Evolutionary conservation across 1,140 invertebrate species (phyloP).

Genomic region (Anoplophora glabripennis): DNA sequence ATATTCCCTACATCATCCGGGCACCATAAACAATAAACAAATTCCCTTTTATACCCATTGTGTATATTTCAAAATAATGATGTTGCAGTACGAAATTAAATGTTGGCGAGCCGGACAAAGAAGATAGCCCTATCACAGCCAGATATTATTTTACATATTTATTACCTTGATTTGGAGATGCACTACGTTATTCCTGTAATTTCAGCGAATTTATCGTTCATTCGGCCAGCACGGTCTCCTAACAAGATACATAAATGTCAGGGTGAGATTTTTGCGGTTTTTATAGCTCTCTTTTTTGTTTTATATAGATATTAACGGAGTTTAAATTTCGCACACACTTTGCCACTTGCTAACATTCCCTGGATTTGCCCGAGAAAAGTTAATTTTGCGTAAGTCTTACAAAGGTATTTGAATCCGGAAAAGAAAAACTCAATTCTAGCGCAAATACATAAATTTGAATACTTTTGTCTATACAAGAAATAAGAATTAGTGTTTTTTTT

Average conservation of each 20-base stretch:
- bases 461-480: too few species aligned
- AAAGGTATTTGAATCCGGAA: too few species aligned
- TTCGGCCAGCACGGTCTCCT: neutral
- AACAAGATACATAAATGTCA: constrained; percentile 19
- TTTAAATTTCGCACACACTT: constrained; percentile 6
- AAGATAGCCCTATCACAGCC: constrained; percentile 3
- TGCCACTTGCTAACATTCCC: constrained; percentile 6
- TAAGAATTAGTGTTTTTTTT: too few species aligned
- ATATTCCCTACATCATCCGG: too few species aligned
- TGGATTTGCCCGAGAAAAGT: neutral
- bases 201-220: constrained; percentile 15
- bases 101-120: constrained; percentile 1
- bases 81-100: constrained; percentile 15
- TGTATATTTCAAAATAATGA: constrained; percentile 2
- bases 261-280: constrained; percentile 9
- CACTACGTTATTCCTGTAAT: constrained; percentile 14
- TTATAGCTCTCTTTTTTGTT: constrained; percentile 12
- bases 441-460: too few species aligned
- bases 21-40: too few species aligned
- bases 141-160: constrained; percentile 24
- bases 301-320: constrained; percentile 6
- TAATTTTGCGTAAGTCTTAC: too few species aligned
- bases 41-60: too few species aligned
- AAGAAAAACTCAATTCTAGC: too few species aligned
- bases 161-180: constrained; percentile 19